phyloP scores from a whole-genome alignment of 2,113 vertebrate genomes.

The Stercorarius parasiticus region DNA sequence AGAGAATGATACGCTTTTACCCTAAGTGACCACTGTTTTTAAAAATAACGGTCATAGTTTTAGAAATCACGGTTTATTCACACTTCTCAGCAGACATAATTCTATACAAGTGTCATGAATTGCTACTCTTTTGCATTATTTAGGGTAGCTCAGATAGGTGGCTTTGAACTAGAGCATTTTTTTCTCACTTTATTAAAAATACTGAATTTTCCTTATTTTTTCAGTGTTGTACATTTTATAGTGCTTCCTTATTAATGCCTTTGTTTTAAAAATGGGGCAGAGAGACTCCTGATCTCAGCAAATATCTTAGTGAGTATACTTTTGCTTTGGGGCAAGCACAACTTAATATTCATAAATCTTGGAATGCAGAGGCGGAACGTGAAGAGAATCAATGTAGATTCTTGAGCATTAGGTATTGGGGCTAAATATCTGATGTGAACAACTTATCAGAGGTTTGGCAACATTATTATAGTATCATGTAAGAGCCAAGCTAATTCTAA shows the following conservation, averaged over 20 bases:
- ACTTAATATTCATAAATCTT: conserved; percentile 82
- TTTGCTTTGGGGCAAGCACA: conserved; percentile 81
- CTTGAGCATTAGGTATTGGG: conserved; percentile 75
- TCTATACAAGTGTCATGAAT: background rate
- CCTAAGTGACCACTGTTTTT: background rate
- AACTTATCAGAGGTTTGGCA: conserved; percentile 78
- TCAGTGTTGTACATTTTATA: conserved; percentile 58
- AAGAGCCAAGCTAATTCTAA: conserved; percentile 66
- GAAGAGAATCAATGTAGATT: conserved; percentile 75
- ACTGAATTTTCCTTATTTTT: conserved; percentile 69
- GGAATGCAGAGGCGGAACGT: conserved; percentile 71
- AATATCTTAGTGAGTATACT: conserved; percentile 79
- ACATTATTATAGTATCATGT: conserved; percentile 78
- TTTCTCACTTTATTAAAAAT: conserved; percentile 59
- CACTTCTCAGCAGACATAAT: background rate
- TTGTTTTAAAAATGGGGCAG: conserved; percentile 78
- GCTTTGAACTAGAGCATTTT: conserved; percentile 55
- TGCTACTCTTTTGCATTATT: conserved; percentile 52
- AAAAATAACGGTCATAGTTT: background rate
- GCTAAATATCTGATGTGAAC: conserved; percentile 81
- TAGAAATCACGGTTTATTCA: background rate
- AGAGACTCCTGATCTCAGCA: conserved; percentile 82
- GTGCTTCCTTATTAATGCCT: conserved; percentile 72
- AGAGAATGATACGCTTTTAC: background rate
- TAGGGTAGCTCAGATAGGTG: conserved; percentile 27